A percentile compares a stretch with the other conserved stretches of the same genome.
Evolutionary conservation across 2,113 vertebrate genomes (phyloP).

Genomic region (Anas platyrhynchos): DNA sequence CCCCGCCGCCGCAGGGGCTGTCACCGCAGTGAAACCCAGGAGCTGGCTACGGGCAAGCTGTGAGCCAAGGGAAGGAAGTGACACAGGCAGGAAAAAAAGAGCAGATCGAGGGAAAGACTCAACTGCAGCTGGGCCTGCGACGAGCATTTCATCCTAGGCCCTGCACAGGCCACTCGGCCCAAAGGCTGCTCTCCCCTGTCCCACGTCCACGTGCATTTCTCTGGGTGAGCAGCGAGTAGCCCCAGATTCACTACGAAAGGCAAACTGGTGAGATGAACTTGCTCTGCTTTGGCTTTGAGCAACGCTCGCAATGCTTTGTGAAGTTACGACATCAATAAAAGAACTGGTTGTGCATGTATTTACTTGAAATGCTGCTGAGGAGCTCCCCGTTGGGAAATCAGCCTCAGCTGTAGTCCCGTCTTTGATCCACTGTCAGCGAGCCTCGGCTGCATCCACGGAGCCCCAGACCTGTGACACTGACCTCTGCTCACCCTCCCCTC

Average conservation of each 20-base stretch:
- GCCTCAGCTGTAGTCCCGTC: accelerated
- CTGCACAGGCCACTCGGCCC: not conserved
- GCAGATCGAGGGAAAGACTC: constrained; percentile 71
- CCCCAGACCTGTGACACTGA: accelerated
- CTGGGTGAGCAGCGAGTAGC: accelerated
- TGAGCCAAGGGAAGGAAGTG: constrained; percentile 82
- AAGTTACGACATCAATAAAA: too few species aligned
- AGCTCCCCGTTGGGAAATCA: not conserved
- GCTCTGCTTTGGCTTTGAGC: too few species aligned
- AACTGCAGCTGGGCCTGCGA: constrained; percentile 57
- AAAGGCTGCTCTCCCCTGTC: not conserved
- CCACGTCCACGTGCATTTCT: accelerated
- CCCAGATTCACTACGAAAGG: too few species aligned
- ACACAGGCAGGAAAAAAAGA: constrained; percentile 79
- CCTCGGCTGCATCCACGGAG: not conserved
- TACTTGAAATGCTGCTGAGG: not conserved
- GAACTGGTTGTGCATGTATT: too few species aligned
- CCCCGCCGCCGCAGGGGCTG: not conserved
- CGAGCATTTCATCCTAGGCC: accelerated
- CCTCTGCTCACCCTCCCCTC: accelerated
- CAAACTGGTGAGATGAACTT: too few species aligned
- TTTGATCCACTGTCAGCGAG: accelerated
- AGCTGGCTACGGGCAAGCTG: constrained; percentile 46
- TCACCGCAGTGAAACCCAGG: not conserved
- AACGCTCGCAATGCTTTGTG: too few species aligned